Evolutionary conservation across 2,888 invertebrate genomes (phyloP), one percentile per base, ranked within the genome.

Genomic region (Ophion obscuratus): DNA sequence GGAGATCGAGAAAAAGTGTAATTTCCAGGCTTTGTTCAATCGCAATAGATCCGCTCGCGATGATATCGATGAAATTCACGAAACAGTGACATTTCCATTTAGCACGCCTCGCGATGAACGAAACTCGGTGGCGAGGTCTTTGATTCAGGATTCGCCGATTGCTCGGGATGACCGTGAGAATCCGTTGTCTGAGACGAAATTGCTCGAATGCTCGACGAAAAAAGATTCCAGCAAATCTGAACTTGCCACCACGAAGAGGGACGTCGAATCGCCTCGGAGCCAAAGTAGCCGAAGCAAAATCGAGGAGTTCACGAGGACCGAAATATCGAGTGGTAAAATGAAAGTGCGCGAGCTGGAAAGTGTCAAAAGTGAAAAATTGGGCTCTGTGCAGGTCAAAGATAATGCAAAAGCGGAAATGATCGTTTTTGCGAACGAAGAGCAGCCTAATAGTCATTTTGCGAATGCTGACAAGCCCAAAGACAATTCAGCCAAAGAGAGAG

Each of bases 191-290:
- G 67, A 27, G 10, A 66, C 74, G 9, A 82, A 82, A 70, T 10
- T 70, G 10, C 64, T 68, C 24, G 80, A 83, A 36, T n/a, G 17
- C 9, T 27, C 31, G 11, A n/a, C 44, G 61, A 76, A 57, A 76
- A 62, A 76, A 31, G 71, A 85, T 83, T 83, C 71, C 9, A 80
- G 53, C 62, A 74, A 53, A 59, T 79, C 62, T 20, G 80, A 83
- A 40, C 40, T 20, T 17, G 66, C 66, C 6, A 73, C 53, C 7
- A 31, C 68, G 9, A 3, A 0, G 14, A 62, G 53, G 31, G 57
- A 57, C 27, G 4, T 0, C 14, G n/a, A 73, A 76, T 66, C 5
- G 31, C 36, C 57, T 9, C 9, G 44, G 14, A 68, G 27, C 20
- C 75, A 70, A 70, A 64, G 31, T 75, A 9, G n/a, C 4, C 36